Conservation (phyloP, 2,888 invertebrate species). For the Clunio marinus region DNA sequence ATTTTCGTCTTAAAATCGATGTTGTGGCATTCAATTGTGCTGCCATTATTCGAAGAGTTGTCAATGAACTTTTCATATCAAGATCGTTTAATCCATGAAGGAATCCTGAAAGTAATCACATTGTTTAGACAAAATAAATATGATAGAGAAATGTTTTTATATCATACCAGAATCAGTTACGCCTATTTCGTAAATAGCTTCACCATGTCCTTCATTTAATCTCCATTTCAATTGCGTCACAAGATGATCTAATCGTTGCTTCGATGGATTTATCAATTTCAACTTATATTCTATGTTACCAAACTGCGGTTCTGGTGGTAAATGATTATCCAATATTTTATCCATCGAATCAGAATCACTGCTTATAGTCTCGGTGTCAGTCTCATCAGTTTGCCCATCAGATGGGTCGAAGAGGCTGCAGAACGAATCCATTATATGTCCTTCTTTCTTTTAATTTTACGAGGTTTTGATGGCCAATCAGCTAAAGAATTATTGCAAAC, state of each 20-base stretch:
- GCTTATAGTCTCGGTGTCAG: constrained; percentile 41
- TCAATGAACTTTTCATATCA: constrained; percentile 82
- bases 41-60: constrained; percentile 86
- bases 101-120: constrained; percentile 55
- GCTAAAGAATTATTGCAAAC: no score
- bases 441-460: no score
- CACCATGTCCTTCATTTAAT: constrained; percentile 90
- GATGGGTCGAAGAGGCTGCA: constrained; percentile 74
- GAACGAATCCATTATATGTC: constrained; percentile 70
- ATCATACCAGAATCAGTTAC: constrained; percentile 72
- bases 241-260: constrained; percentile 88
- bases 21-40: constrained; percentile 77
- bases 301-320: constrained; percentile 88
- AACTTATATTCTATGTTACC: constrained; percentile 97
- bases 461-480: no score
- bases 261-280: constrained; percentile 87
- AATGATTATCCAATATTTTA: constrained; percentile 54
- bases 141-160: not conserved
- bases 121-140: not conserved
- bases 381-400: constrained; percentile 45
- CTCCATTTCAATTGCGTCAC: constrained; percentile 99
- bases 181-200: constrained; percentile 96
- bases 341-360: constrained; percentile 44
- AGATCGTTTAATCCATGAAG: constrained; percentile 76
- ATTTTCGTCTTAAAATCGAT: constrained; percentile 66